phyloP scores from a whole-genome alignment of 2,888 invertebrate species.

The Electrophaes corylata region DNA sequence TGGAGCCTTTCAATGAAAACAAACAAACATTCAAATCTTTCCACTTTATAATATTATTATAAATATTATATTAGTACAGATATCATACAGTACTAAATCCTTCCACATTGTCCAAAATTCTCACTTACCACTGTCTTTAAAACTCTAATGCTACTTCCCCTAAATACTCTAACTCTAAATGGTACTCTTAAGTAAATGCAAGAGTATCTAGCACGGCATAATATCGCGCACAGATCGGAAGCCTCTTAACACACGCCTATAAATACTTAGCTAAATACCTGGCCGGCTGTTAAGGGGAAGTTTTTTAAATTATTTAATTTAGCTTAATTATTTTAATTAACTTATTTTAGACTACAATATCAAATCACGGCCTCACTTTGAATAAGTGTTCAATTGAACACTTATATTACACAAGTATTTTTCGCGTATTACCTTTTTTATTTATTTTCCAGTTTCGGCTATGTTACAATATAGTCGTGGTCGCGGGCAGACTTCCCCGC shows the following conservation, averaged over 20 bases:
- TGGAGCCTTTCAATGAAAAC: too few species aligned
- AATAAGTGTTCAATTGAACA: too few species aligned
- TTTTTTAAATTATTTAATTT: background rate
- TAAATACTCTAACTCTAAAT: slow-evolving; percentile 14
- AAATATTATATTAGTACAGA: background rate
- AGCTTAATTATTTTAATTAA: too few species aligned
- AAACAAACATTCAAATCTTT: too few species aligned
- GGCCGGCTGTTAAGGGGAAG: slow-evolving; percentile 61
- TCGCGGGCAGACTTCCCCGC: too few species aligned
- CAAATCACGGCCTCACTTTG: too few species aligned
- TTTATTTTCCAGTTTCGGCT: too few species aligned
- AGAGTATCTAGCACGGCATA: slow-evolving; percentile 43
- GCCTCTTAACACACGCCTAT: slow-evolving; percentile 68
- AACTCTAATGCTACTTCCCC: slow-evolving; percentile 1
- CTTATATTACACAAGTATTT: too few species aligned
- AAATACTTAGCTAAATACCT: slow-evolving; percentile 75
- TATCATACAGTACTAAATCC: background rate
- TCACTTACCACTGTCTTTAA: background rate
- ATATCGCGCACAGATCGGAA: slow-evolving; percentile 43
- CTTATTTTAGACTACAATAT: too few species aligned
- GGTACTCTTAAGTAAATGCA: background rate
- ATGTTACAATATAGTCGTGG: too few species aligned
- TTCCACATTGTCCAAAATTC: slow-evolving; percentile 1
- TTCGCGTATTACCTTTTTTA: too few species aligned
- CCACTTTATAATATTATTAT: background rate